These are phyloP conservation scores for Tinea trinotella DNA, from an alignment of 2,888 invertebrate genomes.

Conservation along the genomic window DNA sequence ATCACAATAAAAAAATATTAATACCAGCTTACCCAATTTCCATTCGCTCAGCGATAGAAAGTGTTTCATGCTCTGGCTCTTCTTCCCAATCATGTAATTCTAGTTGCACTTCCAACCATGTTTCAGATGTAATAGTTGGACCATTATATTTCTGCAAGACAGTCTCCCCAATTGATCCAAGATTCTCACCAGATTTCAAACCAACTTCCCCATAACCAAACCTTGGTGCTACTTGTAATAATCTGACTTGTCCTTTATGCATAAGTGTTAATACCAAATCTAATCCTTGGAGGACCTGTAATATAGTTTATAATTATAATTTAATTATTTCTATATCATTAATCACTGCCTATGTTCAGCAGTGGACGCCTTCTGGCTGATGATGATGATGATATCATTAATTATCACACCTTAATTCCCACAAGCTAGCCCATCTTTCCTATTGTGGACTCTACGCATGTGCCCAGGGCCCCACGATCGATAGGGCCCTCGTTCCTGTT, in stretches of 20 bases:
- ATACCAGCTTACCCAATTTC: conserved; percentile 77
- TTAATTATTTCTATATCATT: conserved; percentile 11
- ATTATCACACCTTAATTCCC: too few relatives aligned
- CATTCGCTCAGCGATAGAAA: conserved; percentile 78
- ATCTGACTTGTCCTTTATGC: conserved; percentile 85
- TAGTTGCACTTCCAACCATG: conserved; percentile 78
- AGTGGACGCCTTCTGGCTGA: conserved; percentile 17
- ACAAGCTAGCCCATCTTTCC: too few relatives aligned
- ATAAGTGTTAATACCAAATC: conserved; percentile 90
- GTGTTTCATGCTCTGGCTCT: conserved; percentile 77
- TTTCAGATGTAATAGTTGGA: conserved; percentile 76
- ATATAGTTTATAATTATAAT: too few relatives aligned
- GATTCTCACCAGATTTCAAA: conserved; percentile 60
- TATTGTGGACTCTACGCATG: too few relatives aligned
- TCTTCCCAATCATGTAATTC: conserved; percentile 78
- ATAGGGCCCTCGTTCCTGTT: too few relatives aligned
- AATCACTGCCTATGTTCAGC: too few relatives aligned
- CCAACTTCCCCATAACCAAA: conserved; percentile 89
- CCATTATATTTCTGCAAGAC: conserved; percentile 46
- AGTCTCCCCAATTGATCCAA: conserved; percentile 49
- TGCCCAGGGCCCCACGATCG: too few relatives aligned
- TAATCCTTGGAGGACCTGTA: conserved; percentile 80
- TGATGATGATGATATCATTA: too few relatives aligned
- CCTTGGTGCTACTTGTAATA: conserved; percentile 80
- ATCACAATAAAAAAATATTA: too few relatives aligned